A percentile compares a stretch with the other conserved stretches of the same genome.
These are phyloP conservation scores for Lethenteron camtschaticum DNA, from an alignment of 2,113 vertebrate genomes.

Conservation along the genomic window DNA sequence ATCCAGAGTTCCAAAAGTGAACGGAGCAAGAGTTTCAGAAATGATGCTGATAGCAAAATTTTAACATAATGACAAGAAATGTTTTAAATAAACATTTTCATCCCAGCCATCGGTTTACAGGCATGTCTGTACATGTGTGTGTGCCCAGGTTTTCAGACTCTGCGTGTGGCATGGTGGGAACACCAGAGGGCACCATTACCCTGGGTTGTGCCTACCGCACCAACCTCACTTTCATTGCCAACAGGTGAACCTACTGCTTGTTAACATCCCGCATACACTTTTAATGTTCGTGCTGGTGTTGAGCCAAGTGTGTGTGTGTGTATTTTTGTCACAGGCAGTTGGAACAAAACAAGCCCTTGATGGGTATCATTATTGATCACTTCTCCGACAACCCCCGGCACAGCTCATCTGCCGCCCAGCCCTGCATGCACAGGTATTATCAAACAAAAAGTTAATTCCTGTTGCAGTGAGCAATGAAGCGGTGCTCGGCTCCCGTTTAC, in stretches of 20 bases:
- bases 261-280: background rate
- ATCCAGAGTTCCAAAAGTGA: no score
- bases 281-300: background rate
- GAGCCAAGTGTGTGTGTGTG: conserved; percentile 6
- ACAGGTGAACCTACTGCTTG: conserved; percentile 35
- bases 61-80: no score
- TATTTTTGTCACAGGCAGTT: conserved; percentile 47
- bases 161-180: conserved; percentile 78
- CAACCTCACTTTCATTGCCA: conserved; percentile 91
- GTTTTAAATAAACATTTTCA: background rate
- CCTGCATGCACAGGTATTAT: conserved; percentile 82
- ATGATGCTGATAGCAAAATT: no score
- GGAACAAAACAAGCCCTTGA: conserved; percentile 79
- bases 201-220: conserved; percentile 92
- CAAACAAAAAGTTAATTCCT: no score
- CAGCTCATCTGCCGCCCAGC: conserved; percentile 64
- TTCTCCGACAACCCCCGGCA: conserved; percentile 76
- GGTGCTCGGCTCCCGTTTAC: no score
- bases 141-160: conserved; percentile 65
- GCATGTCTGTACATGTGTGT: background rate
- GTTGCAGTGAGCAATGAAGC: no score
- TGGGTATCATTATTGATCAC: conserved; percentile 98
- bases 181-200: conserved; percentile 75
- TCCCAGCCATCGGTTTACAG: background rate
- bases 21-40: no score